Base-by-base conservation (phyloP, 2,888 invertebrate genomes). In the Koerneria pararmatus region DNA sequence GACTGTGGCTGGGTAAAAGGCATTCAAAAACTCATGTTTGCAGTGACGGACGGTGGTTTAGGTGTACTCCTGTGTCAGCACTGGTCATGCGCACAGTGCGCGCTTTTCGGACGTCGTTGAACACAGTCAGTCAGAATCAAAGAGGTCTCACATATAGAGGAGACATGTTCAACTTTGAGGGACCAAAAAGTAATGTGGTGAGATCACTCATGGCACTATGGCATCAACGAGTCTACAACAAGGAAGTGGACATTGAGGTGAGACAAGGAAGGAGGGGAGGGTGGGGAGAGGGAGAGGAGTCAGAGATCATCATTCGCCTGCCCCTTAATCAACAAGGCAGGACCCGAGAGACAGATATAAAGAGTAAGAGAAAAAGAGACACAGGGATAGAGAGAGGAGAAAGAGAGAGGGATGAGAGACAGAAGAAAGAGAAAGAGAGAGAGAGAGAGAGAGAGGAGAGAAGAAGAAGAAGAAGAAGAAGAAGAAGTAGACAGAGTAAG, bases 261-360 rank as follows among this genome's bases (percentile, higher is more conserved):
- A 48, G 60, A n/a, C 24, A 48, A n/a, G 22, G 15, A 60, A 46
- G 32, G 31, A 48, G 35, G 60, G 6, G 60, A 19, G 29, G 27
- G 31, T 22, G 37, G 24, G n/a, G 19, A 2, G 35, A 58, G 22
- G 58, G 37, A 29, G 34, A 15, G 11, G 41, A 15, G 8, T 58
- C 41, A 58, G 15, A 41, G 46, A 58, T 41, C 37, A 37, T 1
- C 6, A 27, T 1, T 22, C 8, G 24, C 37, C 11, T 46, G 46
- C 19, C 19, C 46, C 19, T 46, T 46, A 19, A 46, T 46, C 46
- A 46, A 46, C 19, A 46, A 11, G 46, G n/a, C 11, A 46, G 46
- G n/a, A 46, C 11, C 11, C 11, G 46, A 19, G n/a, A 60, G 46
- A 32, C 58, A 24, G 51, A 46, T 46, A 15, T 11, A 46, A 46